Evolutionary conservation across 1,140 invertebrate genomes (phyloP).

Genomic region (Pseudomyrmex flavicornis): DNA sequence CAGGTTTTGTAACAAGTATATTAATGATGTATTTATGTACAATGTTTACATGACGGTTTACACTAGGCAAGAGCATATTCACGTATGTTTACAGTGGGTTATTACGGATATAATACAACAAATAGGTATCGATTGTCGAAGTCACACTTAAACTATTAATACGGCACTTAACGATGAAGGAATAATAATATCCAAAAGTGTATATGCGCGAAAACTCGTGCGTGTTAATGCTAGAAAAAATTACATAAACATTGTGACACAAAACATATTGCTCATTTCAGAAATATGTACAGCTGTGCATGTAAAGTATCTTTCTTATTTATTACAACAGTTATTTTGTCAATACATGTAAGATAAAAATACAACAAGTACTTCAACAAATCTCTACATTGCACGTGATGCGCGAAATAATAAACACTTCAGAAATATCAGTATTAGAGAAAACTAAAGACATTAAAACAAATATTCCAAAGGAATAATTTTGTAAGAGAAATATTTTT

Average conservation of each 20-base stretch:
- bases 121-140: conserved; percentile 62
- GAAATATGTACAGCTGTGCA: conserved; percentile 48
- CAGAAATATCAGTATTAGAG: not conserved
- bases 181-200: conserved; percentile 39
- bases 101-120: conserved; percentile 67
- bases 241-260: conserved; percentile 62
- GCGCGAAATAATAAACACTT: not conserved
- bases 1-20: conserved; percentile 72
- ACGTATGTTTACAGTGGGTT: conserved; percentile 44
- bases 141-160: conserved; percentile 57
- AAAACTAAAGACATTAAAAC: conserved; percentile 5
- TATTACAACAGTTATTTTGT: conserved; percentile 28
- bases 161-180: conserved; percentile 35
- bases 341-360: conserved; percentile 40
- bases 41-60: conserved; percentile 76
- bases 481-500: not conserved
- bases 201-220: too few relatives aligned
- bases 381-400: conserved; percentile 23
- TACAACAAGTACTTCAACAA: conserved; percentile 6
- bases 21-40: conserved; percentile 76
- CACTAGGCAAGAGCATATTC: conserved; percentile 56
- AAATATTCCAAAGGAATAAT: conserved; percentile 22
- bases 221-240: conserved; percentile 59
- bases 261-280: conserved; percentile 49
- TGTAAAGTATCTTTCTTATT: conserved; percentile 10